Conservation (phyloP, 2,797 vertebrate species). For the Enteromius viviparus region DNA sequence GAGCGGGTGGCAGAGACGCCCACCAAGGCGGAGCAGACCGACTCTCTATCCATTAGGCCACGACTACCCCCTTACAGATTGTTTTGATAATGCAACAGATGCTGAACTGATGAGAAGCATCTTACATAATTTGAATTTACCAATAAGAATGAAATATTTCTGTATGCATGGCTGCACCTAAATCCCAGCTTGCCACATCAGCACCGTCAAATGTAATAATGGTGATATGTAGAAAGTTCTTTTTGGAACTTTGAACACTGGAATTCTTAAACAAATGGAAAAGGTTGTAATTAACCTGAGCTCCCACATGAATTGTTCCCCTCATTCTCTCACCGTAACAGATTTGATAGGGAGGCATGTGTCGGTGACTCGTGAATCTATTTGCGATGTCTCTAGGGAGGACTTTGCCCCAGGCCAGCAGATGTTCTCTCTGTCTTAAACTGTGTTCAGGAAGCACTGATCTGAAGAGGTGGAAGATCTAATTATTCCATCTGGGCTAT, state of each 20-base stretch:
- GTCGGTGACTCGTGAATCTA: constrained; percentile 41
- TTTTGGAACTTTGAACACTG: neutral
- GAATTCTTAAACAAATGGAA: neutral
- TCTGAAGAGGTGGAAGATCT: constrained; percentile 45
- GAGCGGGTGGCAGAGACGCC: too few relatives aligned
- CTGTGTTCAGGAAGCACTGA: constrained; percentile 31
- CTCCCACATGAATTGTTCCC: constrained; percentile 1
- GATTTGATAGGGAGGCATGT: constrained; percentile 18
- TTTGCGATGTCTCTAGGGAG: constrained; percentile 29
- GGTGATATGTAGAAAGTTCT: constrained; percentile 4
- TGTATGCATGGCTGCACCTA: neutral
- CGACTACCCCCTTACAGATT: neutral
- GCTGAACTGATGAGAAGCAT: neutral
- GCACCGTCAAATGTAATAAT: neutral
- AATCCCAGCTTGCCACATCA: neutral
- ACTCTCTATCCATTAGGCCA: too few relatives aligned
- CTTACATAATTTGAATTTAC: neutral
- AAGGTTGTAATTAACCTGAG: constrained; percentile 9
- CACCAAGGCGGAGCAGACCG: too few relatives aligned
- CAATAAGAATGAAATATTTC: neutral
- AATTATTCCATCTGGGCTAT: constrained; percentile 47
- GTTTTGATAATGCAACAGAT: neutral
- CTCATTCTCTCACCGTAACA: neutral
- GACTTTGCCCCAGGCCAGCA: constrained; percentile 41
- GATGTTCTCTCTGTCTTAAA: constrained; percentile 47